Percentiles rank a stretch among this genome's conserved stretches.
Conservation (phyloP, 1,140 invertebrate species). For the Pseudomyrmex cubaensis region DNA sequence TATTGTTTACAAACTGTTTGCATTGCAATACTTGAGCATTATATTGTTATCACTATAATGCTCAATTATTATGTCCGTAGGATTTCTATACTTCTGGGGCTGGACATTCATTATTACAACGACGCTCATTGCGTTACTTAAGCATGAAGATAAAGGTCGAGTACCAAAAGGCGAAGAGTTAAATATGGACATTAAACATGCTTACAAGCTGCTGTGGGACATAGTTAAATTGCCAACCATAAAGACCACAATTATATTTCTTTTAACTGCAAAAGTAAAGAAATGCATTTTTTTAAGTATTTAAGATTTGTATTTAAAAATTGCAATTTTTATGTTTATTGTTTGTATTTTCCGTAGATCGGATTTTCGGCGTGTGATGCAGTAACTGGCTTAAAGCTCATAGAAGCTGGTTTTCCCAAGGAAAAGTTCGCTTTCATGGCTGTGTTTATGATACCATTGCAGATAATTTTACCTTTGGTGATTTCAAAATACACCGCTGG, state of each 20-base stretch:
- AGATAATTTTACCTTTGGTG: conserved; percentile 96
- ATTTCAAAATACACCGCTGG: conserved; percentile 95
- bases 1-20: not conserved
- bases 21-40: not conserved
- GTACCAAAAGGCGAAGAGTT: conserved; percentile 84
- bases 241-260: conserved; percentile 90
- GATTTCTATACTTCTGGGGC: conserved; percentile 98
- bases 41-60: not conserved
- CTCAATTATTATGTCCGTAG: conserved; percentile 83
- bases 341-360: conserved; percentile 87
- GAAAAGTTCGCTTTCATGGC: conserved; percentile 97
- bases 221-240: conserved; percentile 95
- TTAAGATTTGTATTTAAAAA: not conserved
- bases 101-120: conserved; percentile 96
- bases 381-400: conserved; percentile 96
- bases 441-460: conserved; percentile 96
- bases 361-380: conserved; percentile 98
- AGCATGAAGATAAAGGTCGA: conserved; percentile 90
- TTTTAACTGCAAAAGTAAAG: conserved; percentile 95
- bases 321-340: conserved; percentile 13
- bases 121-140: conserved; percentile 95
- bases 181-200: conserved; percentile 89
- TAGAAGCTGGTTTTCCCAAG: conserved; percentile 98
- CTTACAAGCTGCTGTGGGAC: conserved; percentile 93
- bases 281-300: not conserved